These are phyloP conservation scores for Heliothis virescens DNA, from an alignment of 1,140 invertebrate genomes.

Conservation along the genomic window DNA sequence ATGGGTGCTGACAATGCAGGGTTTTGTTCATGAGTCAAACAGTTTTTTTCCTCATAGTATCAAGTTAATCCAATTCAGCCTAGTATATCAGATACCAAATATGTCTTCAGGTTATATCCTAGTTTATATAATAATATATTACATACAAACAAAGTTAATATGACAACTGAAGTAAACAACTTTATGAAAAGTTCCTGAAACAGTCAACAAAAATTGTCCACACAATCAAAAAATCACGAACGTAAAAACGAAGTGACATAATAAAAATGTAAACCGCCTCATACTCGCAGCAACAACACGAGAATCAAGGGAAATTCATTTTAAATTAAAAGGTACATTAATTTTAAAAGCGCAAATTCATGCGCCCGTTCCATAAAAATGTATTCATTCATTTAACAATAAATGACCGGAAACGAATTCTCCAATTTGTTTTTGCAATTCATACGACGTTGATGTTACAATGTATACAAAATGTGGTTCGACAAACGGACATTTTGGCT, in stretches of 20 bases:
- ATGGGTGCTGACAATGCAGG: neutral
- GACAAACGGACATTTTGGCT: constrained; percentile 18
- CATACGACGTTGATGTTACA: neutral
- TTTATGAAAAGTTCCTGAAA: too few species aligned
- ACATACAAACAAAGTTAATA: neutral
- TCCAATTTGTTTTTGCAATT: constrained; percentile 25
- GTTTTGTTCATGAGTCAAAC: neutral
- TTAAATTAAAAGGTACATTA: constrained; percentile 39
- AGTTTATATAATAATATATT: too few species aligned
- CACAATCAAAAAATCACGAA: neutral
- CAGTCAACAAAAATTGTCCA: neutral
- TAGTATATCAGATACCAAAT: too few species aligned
- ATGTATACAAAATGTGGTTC: neutral
- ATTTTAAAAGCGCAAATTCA: constrained; percentile 7
- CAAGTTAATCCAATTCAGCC: too few species aligned
- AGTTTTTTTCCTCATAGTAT: too few species aligned
- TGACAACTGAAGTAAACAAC: neutral
- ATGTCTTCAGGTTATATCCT: too few species aligned
- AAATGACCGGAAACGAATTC: constrained; percentile 37
- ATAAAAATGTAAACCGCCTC: constrained; percentile 18
- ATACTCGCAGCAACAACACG: neutral
- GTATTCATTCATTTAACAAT: constrained; percentile 40
- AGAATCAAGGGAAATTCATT: constrained; percentile 10
- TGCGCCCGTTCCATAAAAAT: constrained; percentile 25
- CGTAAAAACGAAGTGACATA: constrained; percentile 11